Conservation (phyloP, 35 echinoderm and acorn worm species). For the Diadema setosum region DNA sequence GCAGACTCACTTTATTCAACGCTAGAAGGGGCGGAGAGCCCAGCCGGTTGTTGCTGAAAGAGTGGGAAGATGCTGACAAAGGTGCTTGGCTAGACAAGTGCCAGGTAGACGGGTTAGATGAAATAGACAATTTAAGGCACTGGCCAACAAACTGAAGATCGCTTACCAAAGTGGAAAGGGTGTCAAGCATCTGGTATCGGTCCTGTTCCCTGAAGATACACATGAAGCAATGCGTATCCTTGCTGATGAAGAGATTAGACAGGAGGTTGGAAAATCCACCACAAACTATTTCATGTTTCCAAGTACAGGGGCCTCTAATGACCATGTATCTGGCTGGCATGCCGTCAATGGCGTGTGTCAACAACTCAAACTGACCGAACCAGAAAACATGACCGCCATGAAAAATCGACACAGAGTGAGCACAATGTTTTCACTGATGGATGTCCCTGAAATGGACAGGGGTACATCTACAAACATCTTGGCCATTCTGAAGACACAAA, state of each 20-base stretch:
- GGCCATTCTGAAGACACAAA: slow-evolving; percentile 55
- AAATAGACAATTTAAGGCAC: slow-evolving; percentile 17
- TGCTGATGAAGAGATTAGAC: neutral
- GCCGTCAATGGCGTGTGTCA: slow-evolving; percentile 27
- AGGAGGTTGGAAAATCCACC: neutral
- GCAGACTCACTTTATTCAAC: slow-evolving; percentile 66
- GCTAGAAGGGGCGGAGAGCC: slow-evolving; percentile 65
- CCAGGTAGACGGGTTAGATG: slow-evolving; percentile 15
- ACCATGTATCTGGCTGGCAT: slow-evolving; percentile 80
- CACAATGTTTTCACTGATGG: slow-evolving; percentile 34
- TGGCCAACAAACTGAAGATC: slow-evolving; percentile 25
- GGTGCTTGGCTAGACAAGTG: neutral
- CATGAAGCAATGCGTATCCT: neutral
- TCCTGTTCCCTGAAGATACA: slow-evolving; percentile 51
- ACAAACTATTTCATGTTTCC: slow-evolving; percentile 37
- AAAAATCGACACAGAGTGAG: slow-evolving; percentile 44
- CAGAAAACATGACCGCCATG: slow-evolving; percentile 36
- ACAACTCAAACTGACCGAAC: neutral
- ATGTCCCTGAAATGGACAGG: slow-evolving; percentile 30
- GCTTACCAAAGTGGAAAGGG: slow-evolving; percentile 62
- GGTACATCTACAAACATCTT: slow-evolving; percentile 66
- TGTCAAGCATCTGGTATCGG: slow-evolving; percentile 28
- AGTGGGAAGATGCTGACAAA: slow-evolving; percentile 48
- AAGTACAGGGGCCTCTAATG: neutral
- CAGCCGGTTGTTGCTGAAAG: neutral